Conservation (phyloP, 2,797 vertebrate species). For the Rhinichthys osculus region DNA sequence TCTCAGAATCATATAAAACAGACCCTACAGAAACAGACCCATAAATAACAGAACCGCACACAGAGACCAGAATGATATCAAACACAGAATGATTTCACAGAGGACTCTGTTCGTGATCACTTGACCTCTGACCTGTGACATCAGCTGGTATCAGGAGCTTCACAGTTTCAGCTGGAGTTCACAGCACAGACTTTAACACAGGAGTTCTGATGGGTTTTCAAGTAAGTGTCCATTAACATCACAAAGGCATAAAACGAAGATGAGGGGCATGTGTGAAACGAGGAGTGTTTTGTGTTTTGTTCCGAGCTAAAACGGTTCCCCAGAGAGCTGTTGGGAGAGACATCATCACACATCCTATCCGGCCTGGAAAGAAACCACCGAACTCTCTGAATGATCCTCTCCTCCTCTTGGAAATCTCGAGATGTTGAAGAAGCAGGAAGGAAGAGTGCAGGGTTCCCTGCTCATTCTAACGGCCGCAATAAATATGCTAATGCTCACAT, state of each 20-base stretch:
- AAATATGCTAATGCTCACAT: constrained; percentile 67
- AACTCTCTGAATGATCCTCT: constrained; percentile 63
- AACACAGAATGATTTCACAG: background rate
- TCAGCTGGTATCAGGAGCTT: background rate
- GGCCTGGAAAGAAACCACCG: constrained; percentile 50
- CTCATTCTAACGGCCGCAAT: constrained; percentile 54
- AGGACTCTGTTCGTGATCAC: background rate
- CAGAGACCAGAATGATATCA: background rate
- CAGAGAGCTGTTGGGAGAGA: constrained; percentile 55
- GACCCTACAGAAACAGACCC: background rate
- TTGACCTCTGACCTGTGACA: background rate
- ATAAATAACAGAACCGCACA: background rate
- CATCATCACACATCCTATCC: constrained; percentile 50
- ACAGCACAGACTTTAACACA: background rate
- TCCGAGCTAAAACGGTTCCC: constrained; percentile 58
- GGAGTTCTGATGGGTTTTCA: background rate
- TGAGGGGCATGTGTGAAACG: constrained; percentile 21
- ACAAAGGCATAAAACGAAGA: constrained; percentile 23
- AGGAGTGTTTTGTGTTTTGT: constrained; percentile 32
- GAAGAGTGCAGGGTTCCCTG: constrained; percentile 68
- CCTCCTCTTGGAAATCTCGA: constrained; percentile 62
- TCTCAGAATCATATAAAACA: background rate
- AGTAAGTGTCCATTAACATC: constrained; percentile 35
- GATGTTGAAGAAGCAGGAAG: constrained; percentile 66
- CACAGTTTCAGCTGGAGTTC: constrained; percentile 25